Evolutionary conservation across 2,113 vertebrate species (phyloP), one percentile per base, ranked within the genome.

Genomic region (Salvelinus sp.): DNA sequence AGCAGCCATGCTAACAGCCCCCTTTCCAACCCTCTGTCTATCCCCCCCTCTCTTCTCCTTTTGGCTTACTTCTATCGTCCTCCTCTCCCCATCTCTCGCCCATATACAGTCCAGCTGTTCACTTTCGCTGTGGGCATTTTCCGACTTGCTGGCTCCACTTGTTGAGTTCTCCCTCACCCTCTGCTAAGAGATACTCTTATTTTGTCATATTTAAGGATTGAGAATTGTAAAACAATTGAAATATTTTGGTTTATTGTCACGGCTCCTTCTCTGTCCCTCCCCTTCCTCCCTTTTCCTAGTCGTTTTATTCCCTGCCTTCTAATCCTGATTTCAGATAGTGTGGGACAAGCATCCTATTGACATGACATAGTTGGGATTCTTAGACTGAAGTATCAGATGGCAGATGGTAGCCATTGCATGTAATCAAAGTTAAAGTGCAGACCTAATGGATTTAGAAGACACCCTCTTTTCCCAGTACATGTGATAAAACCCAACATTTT

Each of bases 31-130:
- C 20, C 64, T 50, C 23, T 64, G 33, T 64, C 23, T 72, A 48
- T 66, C 60, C 58, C 18, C 71, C 50, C 38, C 72, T 9, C 58
- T 62, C 66, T 84, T 69, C 38, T 79, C 71, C 77, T 48, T 76
- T 22, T 58, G 23, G 57, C 23, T 73, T 20, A 62, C 75, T 78
- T 65, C 3, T 54, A 50, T 44, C 64, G 30, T 23, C 25, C 48
- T 6, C 54, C 10, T 84, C 82, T 82, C 76, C 81, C 70, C 62
- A 79, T 82, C 75, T 79, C 48, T 22, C 44, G 75, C 76, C 80
- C 70, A 77, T 82, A 6, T 22, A 47, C 13, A 69, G 12, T 69
- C 38, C 68, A 69, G 68, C 38, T 69, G 44, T 28, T 22, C 4
- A 4, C n/a, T 50, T 20, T 28, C 22, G 1, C 25, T 23, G 9